Percentiles rank a stretch among this genome's conserved stretches.
phyloP scores from a whole-genome alignment of 2,888 invertebrate genomes.

The Ceriagrion tenellum region DNA sequence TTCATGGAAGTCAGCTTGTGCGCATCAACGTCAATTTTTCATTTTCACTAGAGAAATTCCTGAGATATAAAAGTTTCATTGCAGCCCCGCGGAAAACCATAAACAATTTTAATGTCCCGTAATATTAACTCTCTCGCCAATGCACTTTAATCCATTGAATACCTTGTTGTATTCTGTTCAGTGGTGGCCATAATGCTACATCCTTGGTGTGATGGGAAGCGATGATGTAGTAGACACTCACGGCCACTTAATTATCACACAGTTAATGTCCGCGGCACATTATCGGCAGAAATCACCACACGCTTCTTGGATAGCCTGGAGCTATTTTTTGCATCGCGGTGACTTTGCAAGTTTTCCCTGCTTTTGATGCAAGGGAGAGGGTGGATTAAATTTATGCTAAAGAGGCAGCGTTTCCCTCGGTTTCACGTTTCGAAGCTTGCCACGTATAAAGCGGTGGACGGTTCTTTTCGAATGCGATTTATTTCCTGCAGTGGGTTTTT shows the following conservation, averaged over 20 bases:
- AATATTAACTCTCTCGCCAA: background rate
- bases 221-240: background rate
- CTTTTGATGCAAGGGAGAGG: background rate
- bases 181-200: background rate
- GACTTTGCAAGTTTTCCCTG: background rate
- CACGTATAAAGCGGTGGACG: background rate
- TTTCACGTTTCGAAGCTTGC: background rate
- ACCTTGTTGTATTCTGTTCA: background rate
- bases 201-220: background rate
- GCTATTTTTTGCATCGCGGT: background rate
- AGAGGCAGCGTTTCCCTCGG: background rate
- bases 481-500: no score
- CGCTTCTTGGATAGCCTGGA: background rate
- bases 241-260: background rate
- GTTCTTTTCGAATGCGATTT: no score
- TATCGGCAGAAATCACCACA: background rate
- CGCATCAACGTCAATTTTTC: no score
- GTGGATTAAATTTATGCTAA: background rate
- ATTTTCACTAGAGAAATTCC: background rate
- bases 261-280: background rate
- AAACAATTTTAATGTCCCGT: background rate
- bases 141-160: no score
- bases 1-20: no score
- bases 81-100: background rate
- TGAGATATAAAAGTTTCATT: background rate